These are phyloP conservation scores for Cheilosia impressa DNA, from an alignment of 2,888 invertebrate genomes.

Conservation along the genomic window DNA sequence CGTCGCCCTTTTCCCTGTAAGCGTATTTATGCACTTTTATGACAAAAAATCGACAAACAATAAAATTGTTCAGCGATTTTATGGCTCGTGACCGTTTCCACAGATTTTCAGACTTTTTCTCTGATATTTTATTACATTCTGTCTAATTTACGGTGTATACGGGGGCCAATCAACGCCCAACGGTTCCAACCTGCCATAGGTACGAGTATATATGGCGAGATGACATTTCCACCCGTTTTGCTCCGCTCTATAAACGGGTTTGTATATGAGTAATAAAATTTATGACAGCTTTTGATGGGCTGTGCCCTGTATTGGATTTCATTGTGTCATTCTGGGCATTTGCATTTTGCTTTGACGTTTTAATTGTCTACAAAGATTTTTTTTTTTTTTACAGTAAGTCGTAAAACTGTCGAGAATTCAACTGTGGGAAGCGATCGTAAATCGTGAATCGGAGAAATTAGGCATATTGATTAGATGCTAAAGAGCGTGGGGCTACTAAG, in stretches of 20 bases:
- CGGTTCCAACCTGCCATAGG: constrained; percentile 30
- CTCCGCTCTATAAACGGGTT: neutral
- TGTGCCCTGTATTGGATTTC: constrained; percentile 22
- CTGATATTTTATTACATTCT: constrained; percentile 56
- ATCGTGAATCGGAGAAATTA: constrained; percentile 52
- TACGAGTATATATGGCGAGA: neutral
- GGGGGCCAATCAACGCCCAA: constrained; percentile 39
- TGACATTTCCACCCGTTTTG: constrained; percentile 48
- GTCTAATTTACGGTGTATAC: constrained; percentile 58
- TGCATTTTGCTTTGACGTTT: constrained; percentile 55
- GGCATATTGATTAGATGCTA: constrained; percentile 64
- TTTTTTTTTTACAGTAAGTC: constrained; percentile 40
- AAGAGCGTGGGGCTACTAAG: constrained; percentile 55
- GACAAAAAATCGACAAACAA: constrained; percentile 57
- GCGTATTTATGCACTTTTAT: constrained; percentile 43
- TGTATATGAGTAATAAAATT: constrained; percentile 34
- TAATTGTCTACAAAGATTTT: constrained; percentile 49
- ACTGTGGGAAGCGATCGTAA: constrained; percentile 56
- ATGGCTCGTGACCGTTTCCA: constrained; percentile 53
- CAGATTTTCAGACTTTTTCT: constrained; percentile 44
- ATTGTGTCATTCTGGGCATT: constrained; percentile 32
- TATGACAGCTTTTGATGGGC: constrained; percentile 50
- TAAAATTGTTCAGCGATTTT: constrained; percentile 60
- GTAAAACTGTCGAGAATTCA: constrained; percentile 45
- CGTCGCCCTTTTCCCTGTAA: neutral